Percentiles rank a stretch among this genome's conserved stretches.
Evolutionary conservation across 2,888 invertebrate genomes (phyloP).

Genomic region (Macrosiphum euphorbiae): DNA sequence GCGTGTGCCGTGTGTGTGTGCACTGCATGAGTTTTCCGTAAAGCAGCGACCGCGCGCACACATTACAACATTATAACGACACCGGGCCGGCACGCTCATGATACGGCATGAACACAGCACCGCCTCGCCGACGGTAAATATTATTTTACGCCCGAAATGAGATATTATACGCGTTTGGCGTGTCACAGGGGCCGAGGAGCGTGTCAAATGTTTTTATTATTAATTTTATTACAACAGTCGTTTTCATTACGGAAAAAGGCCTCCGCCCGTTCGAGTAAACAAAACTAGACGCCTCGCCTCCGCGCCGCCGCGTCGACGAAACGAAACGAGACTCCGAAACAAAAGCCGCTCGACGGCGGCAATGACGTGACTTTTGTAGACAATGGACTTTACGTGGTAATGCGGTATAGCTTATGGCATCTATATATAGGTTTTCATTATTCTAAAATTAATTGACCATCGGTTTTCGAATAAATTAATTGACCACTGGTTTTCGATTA

Average conservation of each 20-base stretch:
- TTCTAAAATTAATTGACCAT: not conserved
- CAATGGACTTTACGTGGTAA: not conserved
- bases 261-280: not conserved
- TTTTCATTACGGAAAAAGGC: conserved; percentile 12
- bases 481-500: not conserved
- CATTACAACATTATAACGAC: not conserved
- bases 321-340: not conserved
- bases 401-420: not conserved
- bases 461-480: not conserved
- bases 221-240: not conserved
- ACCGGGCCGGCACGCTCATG: not conserved
- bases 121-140: not conserved
- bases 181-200: not conserved
- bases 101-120: not conserved
- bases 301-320: not conserved
- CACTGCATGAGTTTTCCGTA: not conserved
- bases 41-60: not conserved
- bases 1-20: not conserved
- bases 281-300: not conserved
- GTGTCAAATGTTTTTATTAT: conserved; percentile 14
- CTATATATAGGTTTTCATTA: not conserved
- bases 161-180: not conserved
- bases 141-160: not conserved
- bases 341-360: not conserved
- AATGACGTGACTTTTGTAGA: not conserved